Evolutionary conservation across 2,797 vertebrate species (phyloP).

Genomic region (Notolepis coatsorum): DNA sequence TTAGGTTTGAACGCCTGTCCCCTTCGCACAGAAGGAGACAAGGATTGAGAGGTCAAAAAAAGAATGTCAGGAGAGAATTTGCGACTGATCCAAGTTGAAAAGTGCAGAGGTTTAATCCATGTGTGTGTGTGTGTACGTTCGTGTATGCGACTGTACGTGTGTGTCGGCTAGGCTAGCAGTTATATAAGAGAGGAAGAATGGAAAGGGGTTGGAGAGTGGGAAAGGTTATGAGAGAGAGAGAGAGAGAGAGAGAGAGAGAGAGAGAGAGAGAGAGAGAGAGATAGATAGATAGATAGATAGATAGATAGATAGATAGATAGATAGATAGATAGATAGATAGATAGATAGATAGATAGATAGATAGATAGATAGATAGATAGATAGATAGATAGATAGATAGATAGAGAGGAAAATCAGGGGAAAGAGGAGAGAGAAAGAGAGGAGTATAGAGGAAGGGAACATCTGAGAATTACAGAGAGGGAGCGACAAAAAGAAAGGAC

Average conservation of each 20-base stretch:
- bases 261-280: not conserved
- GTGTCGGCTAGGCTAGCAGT: slow-evolving; percentile 14
- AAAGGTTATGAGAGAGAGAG: not conserved
- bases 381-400: too few relatives aligned
- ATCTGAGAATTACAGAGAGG: not conserved
- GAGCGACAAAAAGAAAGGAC: not conserved
- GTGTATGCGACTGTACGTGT: slow-evolving; percentile 44
- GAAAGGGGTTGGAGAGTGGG: too few relatives aligned
- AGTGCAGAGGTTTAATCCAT: slow-evolving; percentile 13
- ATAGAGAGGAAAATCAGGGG: not conserved
- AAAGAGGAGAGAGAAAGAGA: not conserved
- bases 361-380: not conserved
- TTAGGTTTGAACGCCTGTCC: slow-evolving; percentile 70
- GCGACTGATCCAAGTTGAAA: slow-evolving; percentile 13
- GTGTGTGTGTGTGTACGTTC: slow-evolving; percentile 18
- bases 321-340: too few relatives aligned
- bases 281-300: too few relatives aligned
- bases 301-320: too few relatives aligned
- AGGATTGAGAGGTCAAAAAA: slow-evolving; percentile 68
- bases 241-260: slow-evolving; percentile 6
- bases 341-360: too few relatives aligned
- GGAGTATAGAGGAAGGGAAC: not conserved
- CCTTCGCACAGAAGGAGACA: slow-evolving; percentile 55
- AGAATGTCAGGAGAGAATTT: slow-evolving; percentile 55
- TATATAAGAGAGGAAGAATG: not conserved